A percentile compares a stretch with the other conserved stretches of the same genome.
phyloP scores from a whole-genome alignment of 1,140 invertebrate genomes.

The Scaptodrosophila lebanonensis region DNA sequence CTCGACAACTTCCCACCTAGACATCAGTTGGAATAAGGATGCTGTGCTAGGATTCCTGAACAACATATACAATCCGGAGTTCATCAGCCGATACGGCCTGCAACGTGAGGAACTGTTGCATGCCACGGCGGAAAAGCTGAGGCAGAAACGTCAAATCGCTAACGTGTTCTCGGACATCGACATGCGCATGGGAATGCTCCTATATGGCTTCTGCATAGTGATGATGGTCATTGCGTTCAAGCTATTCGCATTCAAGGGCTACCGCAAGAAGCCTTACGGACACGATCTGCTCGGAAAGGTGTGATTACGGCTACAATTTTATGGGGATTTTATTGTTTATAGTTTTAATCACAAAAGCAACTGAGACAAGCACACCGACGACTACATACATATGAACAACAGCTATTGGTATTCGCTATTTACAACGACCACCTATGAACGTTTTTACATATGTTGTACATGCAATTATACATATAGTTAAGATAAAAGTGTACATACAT shows the following conservation, averaged over 20 bases:
- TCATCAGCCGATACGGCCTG: slow-evolving; percentile 78
- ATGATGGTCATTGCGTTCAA: slow-evolving; percentile 87
- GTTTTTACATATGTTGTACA: slow-evolving; percentile 28
- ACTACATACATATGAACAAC: slow-evolving; percentile 7
- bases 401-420: slow-evolving; percentile 26
- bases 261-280: slow-evolving; percentile 84
- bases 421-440: slow-evolving; percentile 28
- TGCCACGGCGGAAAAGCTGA: slow-evolving; percentile 55
- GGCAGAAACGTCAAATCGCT: slow-evolving; percentile 73
- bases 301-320: slow-evolving; percentile 64
- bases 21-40: slow-evolving; percentile 83
- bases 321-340: too few species aligned
- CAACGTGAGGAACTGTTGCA: slow-evolving; percentile 49
- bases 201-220: slow-evolving; percentile 83
- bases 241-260: slow-evolving; percentile 84
- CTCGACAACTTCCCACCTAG: slow-evolving; percentile 33
- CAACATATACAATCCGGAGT: slow-evolving; percentile 82
- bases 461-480: slow-evolving; percentile 45
- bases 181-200: slow-evolving; percentile 85
- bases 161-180: slow-evolving; percentile 83
- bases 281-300: slow-evolving; percentile 82
- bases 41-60: slow-evolving; percentile 87
- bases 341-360: not conserved
- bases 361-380: not conserved
- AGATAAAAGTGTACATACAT: slow-evolving; percentile 53